phyloP scores from a whole-genome alignment of 2,113 vertebrate genomes.

The Calidris pygmaea region DNA sequence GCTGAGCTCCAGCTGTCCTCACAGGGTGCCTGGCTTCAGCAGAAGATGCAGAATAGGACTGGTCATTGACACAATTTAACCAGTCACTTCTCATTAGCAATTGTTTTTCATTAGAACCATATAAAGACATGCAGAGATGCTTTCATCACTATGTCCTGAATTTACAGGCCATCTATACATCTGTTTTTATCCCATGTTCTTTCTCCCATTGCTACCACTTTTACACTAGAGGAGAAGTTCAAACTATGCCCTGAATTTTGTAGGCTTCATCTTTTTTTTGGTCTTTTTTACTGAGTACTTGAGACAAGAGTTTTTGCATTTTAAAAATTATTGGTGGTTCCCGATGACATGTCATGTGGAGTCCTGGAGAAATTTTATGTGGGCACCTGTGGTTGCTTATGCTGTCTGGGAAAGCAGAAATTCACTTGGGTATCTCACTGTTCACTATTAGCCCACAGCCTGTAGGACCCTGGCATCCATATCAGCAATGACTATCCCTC shows the following conservation, averaged over 20 bases:
- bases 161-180: not conserved
- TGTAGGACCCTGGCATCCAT: not conserved
- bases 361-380: not conserved
- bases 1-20: constrained; percentile 47
- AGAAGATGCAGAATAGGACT: constrained; percentile 7
- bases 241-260: not conserved
- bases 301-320: not conserved
- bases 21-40: constrained; percentile 33
- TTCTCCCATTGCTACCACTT: not conserved
- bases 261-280: not conserved
- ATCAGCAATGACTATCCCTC: not conserved
- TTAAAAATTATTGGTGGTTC: not conserved
- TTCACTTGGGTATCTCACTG: not conserved
- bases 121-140: not conserved
- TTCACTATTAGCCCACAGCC: not conserved
- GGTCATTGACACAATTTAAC: constrained; percentile 53
- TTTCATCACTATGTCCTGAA: not conserved
- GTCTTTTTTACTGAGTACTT: not conserved
- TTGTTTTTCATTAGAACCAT: constrained; percentile 1
- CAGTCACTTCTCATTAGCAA: constrained; percentile 42
- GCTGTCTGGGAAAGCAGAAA: not conserved
- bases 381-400: not conserved
- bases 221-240: not conserved
- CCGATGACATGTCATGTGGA: not conserved
- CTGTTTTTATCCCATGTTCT: not conserved